Percentiles rank a stretch among this genome's conserved stretches.
Evolutionary conservation across 2,888 invertebrate species (phyloP).

Genomic region (Steinernema scapterisci): DNA sequence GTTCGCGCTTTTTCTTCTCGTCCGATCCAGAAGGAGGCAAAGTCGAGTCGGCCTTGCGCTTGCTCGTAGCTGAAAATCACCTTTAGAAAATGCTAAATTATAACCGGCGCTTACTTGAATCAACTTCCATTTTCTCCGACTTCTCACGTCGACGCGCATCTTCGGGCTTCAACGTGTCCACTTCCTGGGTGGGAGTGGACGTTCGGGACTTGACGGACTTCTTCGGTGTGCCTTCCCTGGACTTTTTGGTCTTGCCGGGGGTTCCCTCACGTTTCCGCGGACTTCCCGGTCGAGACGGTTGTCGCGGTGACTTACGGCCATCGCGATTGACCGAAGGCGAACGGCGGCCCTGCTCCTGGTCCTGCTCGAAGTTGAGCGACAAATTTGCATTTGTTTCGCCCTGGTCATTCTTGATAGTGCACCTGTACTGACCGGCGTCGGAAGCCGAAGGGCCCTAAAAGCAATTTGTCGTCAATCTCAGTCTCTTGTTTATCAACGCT

Average conservation of each 20-base stretch:
- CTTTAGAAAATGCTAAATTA: not conserved
- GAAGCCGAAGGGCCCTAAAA: slow-evolving; percentile 86
- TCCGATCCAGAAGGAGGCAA: slow-evolving; percentile 44
- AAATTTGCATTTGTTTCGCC: slow-evolving; percentile 96
- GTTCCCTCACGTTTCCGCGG: slow-evolving; percentile 47
- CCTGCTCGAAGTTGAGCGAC: slow-evolving; percentile 86
- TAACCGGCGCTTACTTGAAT: slow-evolving; percentile 21
- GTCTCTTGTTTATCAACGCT: not conserved
- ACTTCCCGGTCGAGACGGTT: slow-evolving; percentile 49
- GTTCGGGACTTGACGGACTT: slow-evolving; percentile 63
- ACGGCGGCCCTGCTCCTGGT: slow-evolving; percentile 39
- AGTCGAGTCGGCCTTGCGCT: slow-evolving; percentile 44
- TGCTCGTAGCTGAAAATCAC: slow-evolving; percentile 30
- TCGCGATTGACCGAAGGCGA: slow-evolving; percentile 47
- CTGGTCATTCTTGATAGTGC: slow-evolving; percentile 91
- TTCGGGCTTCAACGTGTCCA: slow-evolving; percentile 54
- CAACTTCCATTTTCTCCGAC: slow-evolving; percentile 39
- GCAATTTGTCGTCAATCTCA: not conserved
- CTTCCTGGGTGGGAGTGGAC: slow-evolving; percentile 55
- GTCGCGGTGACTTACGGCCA: slow-evolving; percentile 48
- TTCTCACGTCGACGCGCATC: slow-evolving; percentile 36
- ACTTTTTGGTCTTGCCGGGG: slow-evolving; percentile 55
- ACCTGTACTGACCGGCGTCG: slow-evolving; percentile 96
- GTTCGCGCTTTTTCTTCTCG: slow-evolving; percentile 42
- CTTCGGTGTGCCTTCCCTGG: slow-evolving; percentile 63